Conservation (phyloP, 2,888 invertebrate species). For the Diloba caeruleocephala region DNA sequence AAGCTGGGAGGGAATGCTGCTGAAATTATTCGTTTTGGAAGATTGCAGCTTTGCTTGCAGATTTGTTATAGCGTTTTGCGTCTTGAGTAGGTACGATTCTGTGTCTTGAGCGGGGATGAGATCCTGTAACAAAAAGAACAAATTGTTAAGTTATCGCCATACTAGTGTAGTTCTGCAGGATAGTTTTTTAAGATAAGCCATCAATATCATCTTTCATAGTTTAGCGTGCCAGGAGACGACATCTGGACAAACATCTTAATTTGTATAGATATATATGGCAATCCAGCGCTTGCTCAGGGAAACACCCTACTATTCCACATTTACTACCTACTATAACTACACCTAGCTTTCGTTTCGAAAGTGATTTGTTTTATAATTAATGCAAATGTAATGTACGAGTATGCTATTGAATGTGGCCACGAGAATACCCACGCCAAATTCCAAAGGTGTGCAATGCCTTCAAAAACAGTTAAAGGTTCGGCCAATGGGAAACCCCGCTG, state of each 20-base stretch:
- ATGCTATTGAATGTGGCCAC: too few species aligned
- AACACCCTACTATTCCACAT: too few species aligned
- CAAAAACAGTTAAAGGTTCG: constrained; percentile 5
- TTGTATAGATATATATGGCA: too few species aligned
- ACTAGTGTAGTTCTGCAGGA: too few species aligned
- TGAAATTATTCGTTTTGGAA: constrained; percentile 70
- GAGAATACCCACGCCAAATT: constrained; percentile 17
- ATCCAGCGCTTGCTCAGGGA: too few species aligned
- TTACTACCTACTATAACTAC: too few species aligned
- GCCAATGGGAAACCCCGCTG: background rate
- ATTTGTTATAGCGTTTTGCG: constrained; percentile 90
- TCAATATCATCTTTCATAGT: too few species aligned
- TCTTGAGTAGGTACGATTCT: constrained; percentile 89
- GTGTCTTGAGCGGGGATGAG: constrained; percentile 86
- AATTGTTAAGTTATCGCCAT: background rate
- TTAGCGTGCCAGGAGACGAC: too few species aligned
- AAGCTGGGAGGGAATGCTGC: constrained; percentile 75
- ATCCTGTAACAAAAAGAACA: constrained; percentile 77
- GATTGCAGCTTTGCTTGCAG: constrained; percentile 89
- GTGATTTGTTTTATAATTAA: constrained; percentile 12
- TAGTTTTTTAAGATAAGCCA: too few species aligned
- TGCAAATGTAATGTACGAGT: constrained; percentile 4
- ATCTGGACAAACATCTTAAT: too few species aligned
- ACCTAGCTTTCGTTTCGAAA: constrained; percentile 26
- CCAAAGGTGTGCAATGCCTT: background rate